Percentiles rank a stretch among this genome's conserved stretches.
Conservation (phyloP, 2,888 invertebrate genomes). For the Geotrupes spiniger region DNA sequence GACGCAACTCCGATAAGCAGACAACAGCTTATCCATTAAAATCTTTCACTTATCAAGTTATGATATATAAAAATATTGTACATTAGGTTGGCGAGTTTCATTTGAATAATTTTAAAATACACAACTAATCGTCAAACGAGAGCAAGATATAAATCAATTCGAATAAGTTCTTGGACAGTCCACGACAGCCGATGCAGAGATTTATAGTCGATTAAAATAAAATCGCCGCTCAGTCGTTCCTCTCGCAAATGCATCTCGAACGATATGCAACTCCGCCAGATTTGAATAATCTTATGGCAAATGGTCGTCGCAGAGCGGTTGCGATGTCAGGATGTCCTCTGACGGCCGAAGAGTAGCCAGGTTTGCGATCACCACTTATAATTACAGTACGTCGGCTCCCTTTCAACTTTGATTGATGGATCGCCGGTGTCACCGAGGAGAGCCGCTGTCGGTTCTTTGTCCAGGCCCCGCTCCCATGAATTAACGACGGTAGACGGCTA, state of each 20-base stretch:
- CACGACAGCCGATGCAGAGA: too few species aligned
- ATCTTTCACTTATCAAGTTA: too few species aligned
- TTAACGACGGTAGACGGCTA: slow-evolving; percentile 1
- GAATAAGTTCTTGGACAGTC: too few species aligned
- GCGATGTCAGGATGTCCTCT: neutral
- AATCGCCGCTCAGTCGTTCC: neutral
- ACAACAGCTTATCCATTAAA: too few species aligned
- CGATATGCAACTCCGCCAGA: neutral
- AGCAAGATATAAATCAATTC: too few species aligned
- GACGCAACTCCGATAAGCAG: too few species aligned
- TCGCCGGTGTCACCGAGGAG: slow-evolving; percentile 17
- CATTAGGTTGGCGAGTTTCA: too few species aligned
- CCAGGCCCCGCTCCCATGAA: slow-evolving; percentile 6
- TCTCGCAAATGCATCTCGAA: neutral
- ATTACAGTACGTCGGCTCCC: slow-evolving; percentile 33
- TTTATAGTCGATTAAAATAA: slow-evolving; percentile 7
- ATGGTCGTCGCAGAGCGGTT: slow-evolving; percentile 1
- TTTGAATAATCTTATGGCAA: slow-evolving; percentile 5
- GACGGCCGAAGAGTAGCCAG: slow-evolving; percentile 17
- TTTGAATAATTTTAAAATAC: too few species aligned
- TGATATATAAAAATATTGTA: too few species aligned
- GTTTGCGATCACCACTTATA: slow-evolving; percentile 37
- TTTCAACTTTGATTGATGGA: slow-evolving; percentile 29
- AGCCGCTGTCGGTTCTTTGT: slow-evolving; percentile 35
- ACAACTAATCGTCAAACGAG: too few species aligned